Percentiles rank a stretch among this genome's conserved stretches.
These are phyloP conservation scores for Apostichopus leukothele DNA, from an alignment of 53 echinoderm and acorn worm species.

Conservation along the genomic window DNA sequence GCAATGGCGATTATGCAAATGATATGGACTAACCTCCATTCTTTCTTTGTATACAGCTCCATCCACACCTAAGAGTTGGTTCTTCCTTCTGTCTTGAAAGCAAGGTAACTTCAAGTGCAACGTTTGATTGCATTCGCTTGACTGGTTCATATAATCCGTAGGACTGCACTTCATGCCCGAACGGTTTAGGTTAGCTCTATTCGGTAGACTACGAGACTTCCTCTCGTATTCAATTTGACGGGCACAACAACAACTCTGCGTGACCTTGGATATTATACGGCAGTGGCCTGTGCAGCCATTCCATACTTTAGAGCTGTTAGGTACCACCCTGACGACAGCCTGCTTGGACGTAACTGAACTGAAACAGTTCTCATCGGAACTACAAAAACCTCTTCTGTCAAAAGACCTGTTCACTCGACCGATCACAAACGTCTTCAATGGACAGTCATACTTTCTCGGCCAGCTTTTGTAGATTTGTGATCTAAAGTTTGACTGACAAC, in stretches of 20 bases:
- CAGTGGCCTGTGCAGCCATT: conserved; percentile 1
- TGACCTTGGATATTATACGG: conserved; percentile 33
- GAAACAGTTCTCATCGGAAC: conserved; percentile 28
- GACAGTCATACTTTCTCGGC: conserved; percentile 91
- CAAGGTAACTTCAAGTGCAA: conserved; percentile 31
- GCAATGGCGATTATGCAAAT: no score
- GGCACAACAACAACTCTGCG: conserved; percentile 50
- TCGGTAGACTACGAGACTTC: conserved; percentile 65
- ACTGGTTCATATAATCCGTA: conserved; percentile 7
- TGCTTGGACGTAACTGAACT: neutral
- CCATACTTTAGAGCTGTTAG: conserved; percentile 9
- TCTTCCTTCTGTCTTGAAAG: neutral
- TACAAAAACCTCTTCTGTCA: neutral
- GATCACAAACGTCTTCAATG: conserved; percentile 61
- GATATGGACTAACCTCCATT: conserved; percentile 71
- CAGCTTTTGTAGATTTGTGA: conserved; percentile 78
- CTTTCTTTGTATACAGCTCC: conserved; percentile 90
- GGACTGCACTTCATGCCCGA: conserved; percentile 8
- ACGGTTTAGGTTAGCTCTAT: conserved; percentile 54
- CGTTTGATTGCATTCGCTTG: neutral
- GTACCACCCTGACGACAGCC: neutral
- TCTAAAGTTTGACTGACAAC: conserved; percentile 73
- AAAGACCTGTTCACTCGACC: neutral
- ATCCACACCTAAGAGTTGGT: conserved; percentile 57
- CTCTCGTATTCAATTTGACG: conserved; percentile 43